These are phyloP conservation scores for human (Homo sapiens) DNA, from an alignment of 2,113 vertebrate species.

Conservation along the genomic window GRCh38 chr5:128152501-128153000, in stretches of 20 bases:
- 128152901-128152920: not conserved
- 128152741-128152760: conserved; percentile 96
- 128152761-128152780: conserved; percentile 94
- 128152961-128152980: not conserved
- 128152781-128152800: conserved; percentile 98
- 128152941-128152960: not conserved
- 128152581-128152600: not conserved
- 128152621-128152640: not conserved
- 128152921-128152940: not conserved
- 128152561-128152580: not conserved
- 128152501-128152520: not conserved
- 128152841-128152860: not conserved
- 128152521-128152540: not conserved
- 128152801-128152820: conserved; percentile 88
- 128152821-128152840: not conserved
- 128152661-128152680: not conserved
- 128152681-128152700: not conserved
- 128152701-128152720: conserved; percentile 99
- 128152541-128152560: not conserved
- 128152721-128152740: conserved; percentile 97
- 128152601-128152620: not conserved
- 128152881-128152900: not conserved
- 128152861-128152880: not conserved
- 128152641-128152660: not conserved
- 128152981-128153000: not conserved